Percentiles rank a stretch among this genome's conserved stretches.
These are phyloP conservation scores for Masnerella sp. DNA, from an alignment of 2,888 invertebrate genomes.

Conservation along the genomic window DNA sequence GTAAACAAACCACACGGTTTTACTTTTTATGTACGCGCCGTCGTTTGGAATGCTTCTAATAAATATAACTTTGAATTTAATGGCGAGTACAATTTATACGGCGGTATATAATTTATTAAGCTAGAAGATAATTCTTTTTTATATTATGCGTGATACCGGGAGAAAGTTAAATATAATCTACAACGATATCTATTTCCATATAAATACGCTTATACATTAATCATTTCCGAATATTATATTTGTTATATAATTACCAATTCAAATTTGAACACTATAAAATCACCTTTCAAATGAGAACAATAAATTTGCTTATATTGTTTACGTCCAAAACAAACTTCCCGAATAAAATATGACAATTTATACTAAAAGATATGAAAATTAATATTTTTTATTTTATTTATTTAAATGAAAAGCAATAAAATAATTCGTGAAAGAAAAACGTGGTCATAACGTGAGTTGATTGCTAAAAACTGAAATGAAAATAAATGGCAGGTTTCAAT, in stretches of 20 bases:
- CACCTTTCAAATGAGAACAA: too few species aligned
- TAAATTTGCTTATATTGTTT: too few species aligned
- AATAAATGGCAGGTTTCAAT: neutral
- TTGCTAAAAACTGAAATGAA: too few species aligned
- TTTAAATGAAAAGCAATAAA: neutral
- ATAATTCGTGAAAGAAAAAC: too few species aligned
- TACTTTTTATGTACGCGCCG: neutral
- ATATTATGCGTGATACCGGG: neutral
- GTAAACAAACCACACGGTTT: too few species aligned
- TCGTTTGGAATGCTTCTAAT: neutral
- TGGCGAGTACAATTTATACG: neutral
- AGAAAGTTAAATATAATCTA: neutral
- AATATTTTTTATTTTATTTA: too few species aligned
- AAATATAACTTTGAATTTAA: neutral
- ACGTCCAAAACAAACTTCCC: too few species aligned
- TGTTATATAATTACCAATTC: neutral
- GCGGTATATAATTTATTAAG: neutral
- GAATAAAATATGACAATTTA: too few species aligned
- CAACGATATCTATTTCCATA: neutral
- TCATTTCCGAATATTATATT: neutral
- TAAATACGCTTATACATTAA: neutral
- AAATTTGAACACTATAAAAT: neutral
- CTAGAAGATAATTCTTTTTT: neutral
- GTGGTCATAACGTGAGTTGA: too few species aligned
- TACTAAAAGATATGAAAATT: too few species aligned